Percentiles rank a stretch among this genome's conserved stretches.
Evolutionary conservation across 2,113 vertebrate genomes (phyloP).

Genomic region (Phasianus colchicus): DNA sequence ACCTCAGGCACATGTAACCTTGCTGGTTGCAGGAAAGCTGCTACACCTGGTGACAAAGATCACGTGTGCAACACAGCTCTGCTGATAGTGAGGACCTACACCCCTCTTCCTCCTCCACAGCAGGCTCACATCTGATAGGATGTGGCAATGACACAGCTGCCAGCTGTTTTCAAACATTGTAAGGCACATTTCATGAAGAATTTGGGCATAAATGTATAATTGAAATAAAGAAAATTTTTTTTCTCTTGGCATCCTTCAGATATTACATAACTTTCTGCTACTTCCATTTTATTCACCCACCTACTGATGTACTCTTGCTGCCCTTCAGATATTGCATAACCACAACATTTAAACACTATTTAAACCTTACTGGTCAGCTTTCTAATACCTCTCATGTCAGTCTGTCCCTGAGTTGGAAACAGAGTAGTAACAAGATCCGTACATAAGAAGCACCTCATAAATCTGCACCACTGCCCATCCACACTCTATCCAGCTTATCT

Average conservation of each 20-base stretch:
- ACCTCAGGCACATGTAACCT: accelerated
- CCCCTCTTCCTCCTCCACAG: not conserved
- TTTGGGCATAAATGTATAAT: not conserved
- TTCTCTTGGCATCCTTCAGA: not conserved
- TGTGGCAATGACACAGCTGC: not conserved
- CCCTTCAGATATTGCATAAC: not conserved
- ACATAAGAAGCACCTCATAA: not conserved
- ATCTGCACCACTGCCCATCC: not conserved
- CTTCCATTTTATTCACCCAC: not conserved
- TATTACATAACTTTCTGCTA: not conserved
- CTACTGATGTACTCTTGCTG: not conserved
- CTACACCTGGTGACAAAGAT: not conserved
- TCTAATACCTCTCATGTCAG: not conserved
- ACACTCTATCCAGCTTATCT: not conserved
- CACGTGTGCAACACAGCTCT: accelerated
- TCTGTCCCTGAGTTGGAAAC: not conserved
- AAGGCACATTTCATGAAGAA: not conserved
- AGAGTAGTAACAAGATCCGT: not conserved
- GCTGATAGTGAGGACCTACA: not conserved
- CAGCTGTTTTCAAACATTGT: not conserved
- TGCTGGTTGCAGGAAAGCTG: not conserved
- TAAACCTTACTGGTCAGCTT: not conserved
- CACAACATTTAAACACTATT: not conserved
- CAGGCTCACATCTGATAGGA: accelerated
- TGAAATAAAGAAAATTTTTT: not conserved